Evolutionary conservation across 2,797 vertebrate species (phyloP).

Genomic region (Sebastes variabilis): DNA sequence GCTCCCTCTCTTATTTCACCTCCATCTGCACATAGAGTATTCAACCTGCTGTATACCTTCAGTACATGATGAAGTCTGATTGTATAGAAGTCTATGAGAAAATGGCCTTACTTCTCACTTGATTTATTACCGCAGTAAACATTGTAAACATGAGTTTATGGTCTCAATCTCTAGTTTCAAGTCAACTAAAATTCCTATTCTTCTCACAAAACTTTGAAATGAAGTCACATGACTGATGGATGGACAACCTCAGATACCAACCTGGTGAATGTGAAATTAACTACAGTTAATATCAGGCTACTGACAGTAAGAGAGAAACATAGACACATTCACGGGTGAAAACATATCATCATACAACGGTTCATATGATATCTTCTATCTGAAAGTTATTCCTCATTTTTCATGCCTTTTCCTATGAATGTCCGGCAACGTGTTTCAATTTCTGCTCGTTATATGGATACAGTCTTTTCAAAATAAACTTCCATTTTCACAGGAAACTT

Average conservation of each 20-base stretch:
- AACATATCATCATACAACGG: background rate
- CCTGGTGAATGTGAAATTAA: background rate
- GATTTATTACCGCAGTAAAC: too few relatives aligned
- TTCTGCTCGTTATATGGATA: fast-evolving
- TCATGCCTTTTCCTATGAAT: too few relatives aligned
- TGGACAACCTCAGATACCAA: background rate
- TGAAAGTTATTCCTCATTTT: too few relatives aligned
- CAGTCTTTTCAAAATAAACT: too few relatives aligned
- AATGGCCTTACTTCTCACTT: too few relatives aligned
- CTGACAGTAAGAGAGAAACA: background rate
- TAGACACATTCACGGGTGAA: background rate
- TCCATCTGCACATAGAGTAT: background rate
- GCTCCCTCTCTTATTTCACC: background rate
- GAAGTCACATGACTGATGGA: background rate
- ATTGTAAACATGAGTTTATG: too few relatives aligned
- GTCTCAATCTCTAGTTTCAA: too few relatives aligned
- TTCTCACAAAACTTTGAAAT: background rate
- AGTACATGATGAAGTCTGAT: too few relatives aligned
- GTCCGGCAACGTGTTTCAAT: too few relatives aligned
- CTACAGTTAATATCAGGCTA: background rate
- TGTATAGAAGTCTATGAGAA: too few relatives aligned
- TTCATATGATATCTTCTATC: too few relatives aligned
- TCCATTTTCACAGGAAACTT: too few relatives aligned
- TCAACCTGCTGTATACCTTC: background rate
- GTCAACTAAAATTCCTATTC: background rate